These are phyloP conservation scores for Hycleus cichorii DNA, from an alignment of 1,140 invertebrate genomes.

Conservation along the genomic window DNA sequence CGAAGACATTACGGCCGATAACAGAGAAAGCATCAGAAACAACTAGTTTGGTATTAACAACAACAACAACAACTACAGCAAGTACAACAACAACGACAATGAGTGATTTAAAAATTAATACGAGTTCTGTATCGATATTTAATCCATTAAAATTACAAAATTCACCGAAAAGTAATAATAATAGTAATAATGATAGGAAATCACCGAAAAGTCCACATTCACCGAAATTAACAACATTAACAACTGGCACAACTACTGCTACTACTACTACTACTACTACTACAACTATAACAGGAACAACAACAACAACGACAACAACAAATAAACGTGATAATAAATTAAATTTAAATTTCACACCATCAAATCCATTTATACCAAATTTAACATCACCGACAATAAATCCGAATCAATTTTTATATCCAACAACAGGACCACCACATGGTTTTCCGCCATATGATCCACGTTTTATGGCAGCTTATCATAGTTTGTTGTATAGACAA, in stretches of 20 bases:
- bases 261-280: neutral
- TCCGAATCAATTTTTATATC: conserved; percentile 47
- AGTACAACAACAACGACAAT: too few species aligned
- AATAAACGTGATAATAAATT: conserved; percentile 29
- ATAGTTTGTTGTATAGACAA: conserved; percentile 30
- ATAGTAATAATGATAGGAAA: conserved; percentile 23
- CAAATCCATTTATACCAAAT: conserved; percentile 50
- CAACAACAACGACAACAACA: conserved; percentile 2
- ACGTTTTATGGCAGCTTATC: conserved; percentile 35
- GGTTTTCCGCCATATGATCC: conserved; percentile 41
- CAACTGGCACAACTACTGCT: neutral
- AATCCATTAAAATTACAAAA: conserved; percentile 37
- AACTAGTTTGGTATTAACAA: conserved; percentile 39
- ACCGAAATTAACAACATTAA: conserved; percentile 16
- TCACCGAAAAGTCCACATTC: conserved; percentile 38
- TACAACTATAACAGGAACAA: neutral
- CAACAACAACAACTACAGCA: too few species aligned
- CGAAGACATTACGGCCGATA: conserved; percentile 52
- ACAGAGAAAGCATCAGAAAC: conserved; percentile 45
- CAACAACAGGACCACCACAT: conserved; percentile 39
- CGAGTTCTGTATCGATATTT: conserved; percentile 37
- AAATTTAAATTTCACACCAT: conserved; percentile 37
- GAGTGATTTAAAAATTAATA: conserved; percentile 36
- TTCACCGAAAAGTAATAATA: conserved; percentile 23
- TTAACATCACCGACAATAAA: conserved; percentile 44